Percentiles rank a stretch among this genome's conserved stretches.
phyloP scores from a whole-genome alignment of 1,140 invertebrate species.

The Homarus americanus region DNA sequence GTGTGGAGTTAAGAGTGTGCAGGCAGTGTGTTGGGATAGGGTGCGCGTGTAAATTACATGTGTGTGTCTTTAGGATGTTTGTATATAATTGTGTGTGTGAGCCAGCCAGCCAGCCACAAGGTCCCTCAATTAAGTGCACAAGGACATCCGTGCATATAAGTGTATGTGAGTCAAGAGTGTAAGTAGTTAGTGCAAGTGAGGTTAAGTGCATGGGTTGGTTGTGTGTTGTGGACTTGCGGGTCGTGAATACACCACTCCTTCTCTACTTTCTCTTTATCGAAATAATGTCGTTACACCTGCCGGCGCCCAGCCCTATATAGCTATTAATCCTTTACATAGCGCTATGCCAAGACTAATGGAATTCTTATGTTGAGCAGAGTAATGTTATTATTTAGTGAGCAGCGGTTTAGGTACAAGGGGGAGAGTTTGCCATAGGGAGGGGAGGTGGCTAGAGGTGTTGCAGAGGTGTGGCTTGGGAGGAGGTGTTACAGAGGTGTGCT shows the following conservation, averaged over 20 bases:
- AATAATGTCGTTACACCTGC: conserved; percentile 58
- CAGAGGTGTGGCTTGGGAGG: neutral
- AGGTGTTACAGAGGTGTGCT: neutral
- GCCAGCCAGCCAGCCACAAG: too few species aligned
- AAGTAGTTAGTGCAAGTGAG: neutral
- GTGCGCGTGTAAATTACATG: too few species aligned
- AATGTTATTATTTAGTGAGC: conserved; percentile 69
- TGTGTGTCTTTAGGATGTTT: too few species aligned
- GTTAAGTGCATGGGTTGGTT: neutral
- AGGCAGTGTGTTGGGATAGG: too few species aligned
- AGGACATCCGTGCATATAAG: too few species aligned
- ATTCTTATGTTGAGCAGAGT: conserved; percentile 71
- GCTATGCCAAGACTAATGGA: conserved; percentile 67
- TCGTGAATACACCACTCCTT: conserved; percentile 1
- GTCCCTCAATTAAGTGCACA: too few species aligned
- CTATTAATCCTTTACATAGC: conserved; percentile 69
- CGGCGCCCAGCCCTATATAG: conserved; percentile 27
- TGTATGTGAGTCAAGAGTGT: neutral
- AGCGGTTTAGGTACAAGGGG: conserved; percentile 29
- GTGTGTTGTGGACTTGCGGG: neutral
- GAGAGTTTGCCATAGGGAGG: too few species aligned
- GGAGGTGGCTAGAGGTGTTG: neutral
- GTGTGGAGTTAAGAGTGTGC: too few species aligned
- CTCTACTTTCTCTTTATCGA: conserved; percentile 32
- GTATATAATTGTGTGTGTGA: too few species aligned